These are phyloP conservation scores for Nemoura dubitans DNA, from an alignment of 2,888 invertebrate species.

Conservation along the genomic window DNA sequence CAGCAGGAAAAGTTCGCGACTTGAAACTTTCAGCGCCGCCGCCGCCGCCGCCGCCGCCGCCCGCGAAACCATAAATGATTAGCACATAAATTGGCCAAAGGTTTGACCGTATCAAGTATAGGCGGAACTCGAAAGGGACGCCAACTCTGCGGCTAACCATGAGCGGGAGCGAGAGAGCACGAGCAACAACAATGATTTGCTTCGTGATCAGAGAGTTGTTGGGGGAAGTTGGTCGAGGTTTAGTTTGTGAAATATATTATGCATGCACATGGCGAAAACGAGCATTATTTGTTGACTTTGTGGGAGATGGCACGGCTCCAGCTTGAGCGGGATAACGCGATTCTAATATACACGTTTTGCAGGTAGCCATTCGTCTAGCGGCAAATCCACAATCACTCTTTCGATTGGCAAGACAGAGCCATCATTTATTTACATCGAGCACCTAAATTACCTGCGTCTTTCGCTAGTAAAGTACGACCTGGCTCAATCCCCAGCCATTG, in stretches of 20 bases:
- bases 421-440: slow-evolving; percentile 7
- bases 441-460: neutral
- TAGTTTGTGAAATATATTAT: neutral
- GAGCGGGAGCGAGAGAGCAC: neutral
- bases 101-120: slow-evolving; percentile 20
- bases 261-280: slow-evolving; percentile 15
- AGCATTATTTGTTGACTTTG: slow-evolving; percentile 25
- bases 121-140: neutral
- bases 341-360: neutral
- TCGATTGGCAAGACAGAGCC: neutral
- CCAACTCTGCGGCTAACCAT: neutral
- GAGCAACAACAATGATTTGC: slow-evolving; percentile 16
- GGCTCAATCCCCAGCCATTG: too few species aligned
- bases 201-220: neutral
- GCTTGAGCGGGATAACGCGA: neutral
- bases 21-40: neutral
- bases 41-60: neutral
- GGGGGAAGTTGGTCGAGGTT: slow-evolving; percentile 8
- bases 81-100: slow-evolving; percentile 17
- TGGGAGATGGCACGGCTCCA: slow-evolving; percentile 1
- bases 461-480: neutral
- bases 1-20: neutral
- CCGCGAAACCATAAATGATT: slow-evolving; percentile 30
- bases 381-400: slow-evolving; percentile 3
- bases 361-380: neutral